phyloP scores from a whole-genome alignment of 2,888 invertebrate genomes.

The Eilema depressum region DNA sequence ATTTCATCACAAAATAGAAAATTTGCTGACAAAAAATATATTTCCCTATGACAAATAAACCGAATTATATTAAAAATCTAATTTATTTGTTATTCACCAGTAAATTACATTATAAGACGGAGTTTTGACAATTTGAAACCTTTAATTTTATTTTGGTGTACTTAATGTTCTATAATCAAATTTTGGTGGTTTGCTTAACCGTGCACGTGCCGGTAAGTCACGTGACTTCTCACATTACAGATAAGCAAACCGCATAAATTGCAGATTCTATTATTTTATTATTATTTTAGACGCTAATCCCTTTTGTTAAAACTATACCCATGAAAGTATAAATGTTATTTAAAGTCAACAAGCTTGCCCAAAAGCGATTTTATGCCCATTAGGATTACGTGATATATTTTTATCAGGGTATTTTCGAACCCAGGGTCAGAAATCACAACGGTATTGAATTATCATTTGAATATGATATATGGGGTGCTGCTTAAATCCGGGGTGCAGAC shows the following conservation, averaged over 20 bases:
- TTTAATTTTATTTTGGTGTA: slow-evolving; percentile 39
- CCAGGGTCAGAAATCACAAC: slow-evolving; percentile 76
- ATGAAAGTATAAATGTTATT: slow-evolving; percentile 74
- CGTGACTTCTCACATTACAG: slow-evolving; percentile 72
- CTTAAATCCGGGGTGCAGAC: slow-evolving; percentile 73
- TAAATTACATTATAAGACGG: slow-evolving; percentile 48
- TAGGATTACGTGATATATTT: slow-evolving; percentile 68
- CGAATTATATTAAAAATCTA: slow-evolving; percentile 33
- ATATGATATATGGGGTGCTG: slow-evolving; percentile 80
- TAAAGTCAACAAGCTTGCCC: slow-evolving; percentile 72
- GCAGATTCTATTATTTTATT: slow-evolving; percentile 77
- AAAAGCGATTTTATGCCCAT: slow-evolving; percentile 80
- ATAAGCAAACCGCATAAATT: slow-evolving; percentile 78
- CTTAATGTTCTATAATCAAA: slow-evolving; percentile 69
- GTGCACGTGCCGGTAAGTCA: slow-evolving; percentile 64
- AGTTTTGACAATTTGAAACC: slow-evolving; percentile 39
- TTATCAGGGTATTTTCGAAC: slow-evolving; percentile 71
- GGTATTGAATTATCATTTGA: slow-evolving; percentile 86
- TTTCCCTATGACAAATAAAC: neutral
- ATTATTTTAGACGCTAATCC: slow-evolving; percentile 70
- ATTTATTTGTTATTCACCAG: slow-evolving; percentile 49
- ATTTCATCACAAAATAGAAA: too few species aligned
- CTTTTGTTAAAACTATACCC: slow-evolving; percentile 65
- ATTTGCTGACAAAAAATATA: too few species aligned
- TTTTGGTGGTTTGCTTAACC: slow-evolving; percentile 63